phyloP scores from a whole-genome alignment of 2,888 invertebrate species.

The Drosophila falleni region DNA sequence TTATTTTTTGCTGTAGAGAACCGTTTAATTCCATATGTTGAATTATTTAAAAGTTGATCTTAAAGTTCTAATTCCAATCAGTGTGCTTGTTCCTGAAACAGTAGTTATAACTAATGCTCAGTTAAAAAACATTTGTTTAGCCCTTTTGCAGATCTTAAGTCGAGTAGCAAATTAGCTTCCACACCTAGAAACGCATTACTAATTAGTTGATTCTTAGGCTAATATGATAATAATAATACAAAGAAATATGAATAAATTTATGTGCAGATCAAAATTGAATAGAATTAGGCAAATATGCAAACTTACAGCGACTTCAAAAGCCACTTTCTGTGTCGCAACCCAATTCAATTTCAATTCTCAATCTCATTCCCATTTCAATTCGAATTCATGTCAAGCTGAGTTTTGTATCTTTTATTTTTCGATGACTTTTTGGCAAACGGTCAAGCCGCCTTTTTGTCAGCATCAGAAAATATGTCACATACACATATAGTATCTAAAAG shows the following conservation, averaged over 20 bases:
- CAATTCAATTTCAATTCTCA: conserved; percentile 19
- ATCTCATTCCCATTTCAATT: conserved; percentile 11
- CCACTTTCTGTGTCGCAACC: conserved; percentile 62
- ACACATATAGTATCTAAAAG: conserved; percentile 41
- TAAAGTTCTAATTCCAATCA: neutral
- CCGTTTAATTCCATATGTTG: neutral
- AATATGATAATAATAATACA: conserved; percentile 37
- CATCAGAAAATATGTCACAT: conserved; percentile 51
- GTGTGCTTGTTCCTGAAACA: conserved; percentile 14
- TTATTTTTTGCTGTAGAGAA: neutral
- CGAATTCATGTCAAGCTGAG: conserved; percentile 44
- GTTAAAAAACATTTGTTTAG: conserved; percentile 18
- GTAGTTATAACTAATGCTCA: conserved; percentile 14
- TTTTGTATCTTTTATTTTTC: conserved; percentile 14
- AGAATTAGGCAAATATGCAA: conserved; percentile 57
- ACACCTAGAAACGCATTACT: conserved; percentile 51
- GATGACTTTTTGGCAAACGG: conserved; percentile 32
- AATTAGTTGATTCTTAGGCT: conserved; percentile 57
- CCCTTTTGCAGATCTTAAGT: conserved; percentile 22
- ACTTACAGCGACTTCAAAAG: conserved; percentile 37
- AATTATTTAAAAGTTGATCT: neutral
- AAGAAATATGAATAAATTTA: conserved; percentile 44
- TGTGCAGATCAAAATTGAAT: conserved; percentile 27
- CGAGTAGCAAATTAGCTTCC: conserved; percentile 53
- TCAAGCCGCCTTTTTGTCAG: conserved; percentile 37